Base-by-base conservation (phyloP, 2,888 invertebrate species). In the Aphodius sticticus region DNA sequence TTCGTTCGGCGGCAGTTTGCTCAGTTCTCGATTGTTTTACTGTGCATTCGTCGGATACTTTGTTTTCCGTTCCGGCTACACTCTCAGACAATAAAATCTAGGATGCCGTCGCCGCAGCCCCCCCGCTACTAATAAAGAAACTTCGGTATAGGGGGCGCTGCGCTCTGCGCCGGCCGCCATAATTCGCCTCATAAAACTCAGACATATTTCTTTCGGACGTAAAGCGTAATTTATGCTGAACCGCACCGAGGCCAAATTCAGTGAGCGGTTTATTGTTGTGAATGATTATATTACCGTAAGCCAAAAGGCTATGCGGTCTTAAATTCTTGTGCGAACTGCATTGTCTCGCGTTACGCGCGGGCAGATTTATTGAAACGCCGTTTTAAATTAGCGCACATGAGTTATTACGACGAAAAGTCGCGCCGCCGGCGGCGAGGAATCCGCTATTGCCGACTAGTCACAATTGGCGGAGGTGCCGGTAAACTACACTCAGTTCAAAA, bases 71-170 rank as follows among this genome's bases (percentile, higher is more conserved):
- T 53, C 53, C 53, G 12, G 53, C 53, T 53, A 53, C 53, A 53
- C 53, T 53, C 53, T 53, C 53, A 53, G 53, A 53, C 53, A 53
- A 53, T 53, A 53, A 53, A 53, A 53, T 53, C 53, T 53, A 53
- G 53, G 53, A 53, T 7, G 12, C 12, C 53, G 38, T 38, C 38
- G 53, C 53, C 53, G 53, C 53, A 12, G 9, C 53, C 53, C 53
- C 1, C 53, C 53, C 53, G 53, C 53, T 53, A 53, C 53, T 53
- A 53, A 53, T 53, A 53, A 53, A 53, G 53, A 53, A 53, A 53
- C 3, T 53, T 53, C 53, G 53, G 53, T 53, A 5, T 7, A 12
- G 53, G 53, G 7, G 9, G 53, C 53, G 53, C 53, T 53, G 53
- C 12, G 12, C 53, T n/a, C n/a, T 7, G 53, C 53, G 53, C 53